Percentiles rank a stretch among this genome's conserved stretches.
These are phyloP conservation scores for Coranthus polyacanthus DNA, from an alignment of 2,797 vertebrate genomes.

Conservation along the genomic window DNA sequence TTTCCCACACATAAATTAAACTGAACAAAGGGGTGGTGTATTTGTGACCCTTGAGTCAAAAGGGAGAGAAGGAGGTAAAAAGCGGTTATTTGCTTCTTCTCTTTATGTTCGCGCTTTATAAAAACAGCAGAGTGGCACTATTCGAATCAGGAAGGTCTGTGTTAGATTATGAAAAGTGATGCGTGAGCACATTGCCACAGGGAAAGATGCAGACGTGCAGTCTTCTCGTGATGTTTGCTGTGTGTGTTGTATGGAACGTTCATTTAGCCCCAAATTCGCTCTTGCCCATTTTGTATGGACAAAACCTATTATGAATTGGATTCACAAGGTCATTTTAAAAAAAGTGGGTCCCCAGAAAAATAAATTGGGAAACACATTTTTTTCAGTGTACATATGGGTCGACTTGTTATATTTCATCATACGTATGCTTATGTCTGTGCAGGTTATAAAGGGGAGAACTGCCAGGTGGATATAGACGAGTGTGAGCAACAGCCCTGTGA, in stretches of 20 bases:
- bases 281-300: too few relatives aligned
- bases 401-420: too few relatives aligned
- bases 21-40: constrained; percentile 7
- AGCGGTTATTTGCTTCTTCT: constrained; percentile 23
- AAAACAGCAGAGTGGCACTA: constrained; percentile 8
- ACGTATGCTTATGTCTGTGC: constrained; percentile 20
- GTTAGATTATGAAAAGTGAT: constrained; percentile 25
- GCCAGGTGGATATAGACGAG: constrained; percentile 91
- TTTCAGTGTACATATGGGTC: too few relatives aligned
- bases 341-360: too few relatives aligned
- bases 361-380: too few relatives aligned
- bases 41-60: constrained; percentile 7
- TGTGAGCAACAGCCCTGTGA: constrained; percentile 87
- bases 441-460: constrained; percentile 91
- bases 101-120: constrained; percentile 21
- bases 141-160: constrained; percentile 1
- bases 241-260: not conserved
- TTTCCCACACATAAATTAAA: constrained; percentile 41
- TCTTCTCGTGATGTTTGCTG: not conserved
- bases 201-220: constrained; percentile 11
- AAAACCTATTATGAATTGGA: too few relatives aligned
- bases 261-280: too few relatives aligned
- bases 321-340: too few relatives aligned
- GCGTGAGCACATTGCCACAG: constrained; percentile 1
- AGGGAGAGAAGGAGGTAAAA: not conserved